phyloP scores from a whole-genome alignment of 1,140 invertebrate species.

The Diuraphis noxia region DNA sequence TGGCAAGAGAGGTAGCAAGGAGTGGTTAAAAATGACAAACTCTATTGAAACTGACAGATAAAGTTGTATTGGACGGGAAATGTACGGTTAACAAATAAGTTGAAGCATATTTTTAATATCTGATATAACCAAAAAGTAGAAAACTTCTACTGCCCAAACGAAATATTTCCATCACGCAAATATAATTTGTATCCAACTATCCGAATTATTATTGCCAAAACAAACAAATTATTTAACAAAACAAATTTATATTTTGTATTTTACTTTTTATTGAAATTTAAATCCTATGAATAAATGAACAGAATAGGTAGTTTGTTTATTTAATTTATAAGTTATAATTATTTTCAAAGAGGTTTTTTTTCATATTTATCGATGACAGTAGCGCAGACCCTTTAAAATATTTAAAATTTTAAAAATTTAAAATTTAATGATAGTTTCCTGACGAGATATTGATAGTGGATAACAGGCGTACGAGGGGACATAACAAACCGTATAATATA shows the following conservation, averaged over 20 bases:
- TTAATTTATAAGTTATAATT: not conserved
- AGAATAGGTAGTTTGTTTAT: not conserved
- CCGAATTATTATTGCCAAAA: not conserved
- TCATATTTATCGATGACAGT: not conserved
- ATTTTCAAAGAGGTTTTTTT: not conserved
- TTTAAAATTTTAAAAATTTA: not conserved
- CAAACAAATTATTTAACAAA: not conserved
- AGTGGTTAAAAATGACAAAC: slow-evolving; percentile 27
- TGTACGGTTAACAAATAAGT: slow-evolving; percentile 23
- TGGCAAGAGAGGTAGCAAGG: not conserved
- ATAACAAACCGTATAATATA: not conserved
- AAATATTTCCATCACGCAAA: not conserved
- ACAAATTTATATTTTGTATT: not conserved
- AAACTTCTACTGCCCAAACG: not conserved
- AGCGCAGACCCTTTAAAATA: not conserved
- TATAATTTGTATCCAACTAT: not conserved
- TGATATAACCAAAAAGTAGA: not conserved
- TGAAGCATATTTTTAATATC: slow-evolving; percentile 30
- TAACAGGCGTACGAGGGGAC: too few relatives aligned
- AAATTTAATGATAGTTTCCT: not conserved
- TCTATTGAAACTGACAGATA: slow-evolving; percentile 38
- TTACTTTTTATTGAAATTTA: not conserved
- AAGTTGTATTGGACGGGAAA: slow-evolving; percentile 24
- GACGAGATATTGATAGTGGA: not conserved
- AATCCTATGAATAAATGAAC: not conserved